Evolutionary conservation across 2,797 vertebrate species (phyloP).

Genomic region (Lagodon rhomboides): DNA sequence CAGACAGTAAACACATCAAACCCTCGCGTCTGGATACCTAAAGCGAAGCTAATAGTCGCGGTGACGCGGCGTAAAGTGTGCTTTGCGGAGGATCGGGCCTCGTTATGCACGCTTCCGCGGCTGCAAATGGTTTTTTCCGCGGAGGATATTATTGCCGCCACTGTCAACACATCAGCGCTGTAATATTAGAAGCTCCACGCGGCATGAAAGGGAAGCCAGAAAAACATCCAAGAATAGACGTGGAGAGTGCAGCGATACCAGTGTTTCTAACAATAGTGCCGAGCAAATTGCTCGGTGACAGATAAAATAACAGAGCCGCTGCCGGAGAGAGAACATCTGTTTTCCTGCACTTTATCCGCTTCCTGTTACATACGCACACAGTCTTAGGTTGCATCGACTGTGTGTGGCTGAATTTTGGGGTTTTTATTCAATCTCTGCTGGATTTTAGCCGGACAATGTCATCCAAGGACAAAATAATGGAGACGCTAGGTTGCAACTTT

Average conservation of each 20-base stretch:
- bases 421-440: not conserved
- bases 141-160: slow-evolving; percentile 44
- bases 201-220: slow-evolving; percentile 43
- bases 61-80: slow-evolving; percentile 34
- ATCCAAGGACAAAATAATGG: too few species aligned
- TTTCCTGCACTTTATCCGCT: not conserved
- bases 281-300: slow-evolving; percentile 17
- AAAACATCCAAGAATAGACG: slow-evolving; percentile 43
- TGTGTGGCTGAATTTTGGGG: not conserved
- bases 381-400: not conserved
- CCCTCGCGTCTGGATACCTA: slow-evolving; percentile 8
- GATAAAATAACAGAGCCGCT: slow-evolving; percentile 37
- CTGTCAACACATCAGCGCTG: slow-evolving; percentile 47
- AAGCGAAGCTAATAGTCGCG: slow-evolving; percentile 33
- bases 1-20: slow-evolving; percentile 29
- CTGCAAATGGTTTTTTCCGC: slow-evolving; percentile 46
- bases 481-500: too few species aligned
- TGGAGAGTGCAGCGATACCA: slow-evolving; percentile 18
- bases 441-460: too few species aligned
- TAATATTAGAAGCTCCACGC: slow-evolving; percentile 48
- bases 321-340: slow-evolving; percentile 14
- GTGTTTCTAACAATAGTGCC: slow-evolving; percentile 45
- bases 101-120: slow-evolving; percentile 28
- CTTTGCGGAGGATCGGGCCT: slow-evolving; percentile 39
- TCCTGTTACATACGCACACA: not conserved